Percentiles rank a stretch among this genome's conserved stretches.
Evolutionary conservation across 2,888 invertebrate genomes (phyloP).

Genomic region (Alcis repandata): DNA sequence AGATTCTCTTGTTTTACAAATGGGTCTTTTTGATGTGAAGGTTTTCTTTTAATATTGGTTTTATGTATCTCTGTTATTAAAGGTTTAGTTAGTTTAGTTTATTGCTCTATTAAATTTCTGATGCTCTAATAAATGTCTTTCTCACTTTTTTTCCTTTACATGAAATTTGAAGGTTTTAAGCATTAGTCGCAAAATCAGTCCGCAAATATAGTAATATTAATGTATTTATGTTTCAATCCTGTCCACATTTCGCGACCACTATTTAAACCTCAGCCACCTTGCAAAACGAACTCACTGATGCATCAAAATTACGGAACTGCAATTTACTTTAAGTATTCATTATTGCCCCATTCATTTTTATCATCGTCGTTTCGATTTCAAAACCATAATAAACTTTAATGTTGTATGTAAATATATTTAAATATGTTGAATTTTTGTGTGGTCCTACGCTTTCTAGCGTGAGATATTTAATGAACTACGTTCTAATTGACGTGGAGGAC

Average conservation of each 20-base stretch:
- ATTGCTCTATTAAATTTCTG: too few relatives aligned
- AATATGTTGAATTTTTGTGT: conserved; percentile 53
- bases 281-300: conserved; percentile 33
- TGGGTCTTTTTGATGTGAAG: too few relatives aligned
- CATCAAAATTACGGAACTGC: conserved; percentile 39
- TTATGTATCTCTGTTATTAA: too few relatives aligned
- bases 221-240: conserved; percentile 22
- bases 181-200: not conserved
- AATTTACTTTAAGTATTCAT: conserved; percentile 30
- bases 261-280: conserved; percentile 24
- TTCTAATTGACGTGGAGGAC: conserved; percentile 71
- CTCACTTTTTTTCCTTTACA: too few relatives aligned
- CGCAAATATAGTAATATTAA: not conserved
- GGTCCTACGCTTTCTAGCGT: conserved; percentile 48
- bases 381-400: conserved; percentile 42
- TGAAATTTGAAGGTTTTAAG: too few relatives aligned
- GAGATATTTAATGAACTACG: conserved; percentile 57
- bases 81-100: too few relatives aligned
- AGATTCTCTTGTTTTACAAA: too few relatives aligned
- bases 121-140: too few relatives aligned
- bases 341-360: conserved; percentile 30
- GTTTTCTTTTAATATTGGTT: too few relatives aligned
- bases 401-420: conserved; percentile 46
- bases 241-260: conserved; percentile 11
- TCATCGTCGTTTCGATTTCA: conserved; percentile 38